Evolutionary conservation across 1,140 invertebrate species (phyloP).

Genomic region (Caenorhabditis inopinata): DNA sequence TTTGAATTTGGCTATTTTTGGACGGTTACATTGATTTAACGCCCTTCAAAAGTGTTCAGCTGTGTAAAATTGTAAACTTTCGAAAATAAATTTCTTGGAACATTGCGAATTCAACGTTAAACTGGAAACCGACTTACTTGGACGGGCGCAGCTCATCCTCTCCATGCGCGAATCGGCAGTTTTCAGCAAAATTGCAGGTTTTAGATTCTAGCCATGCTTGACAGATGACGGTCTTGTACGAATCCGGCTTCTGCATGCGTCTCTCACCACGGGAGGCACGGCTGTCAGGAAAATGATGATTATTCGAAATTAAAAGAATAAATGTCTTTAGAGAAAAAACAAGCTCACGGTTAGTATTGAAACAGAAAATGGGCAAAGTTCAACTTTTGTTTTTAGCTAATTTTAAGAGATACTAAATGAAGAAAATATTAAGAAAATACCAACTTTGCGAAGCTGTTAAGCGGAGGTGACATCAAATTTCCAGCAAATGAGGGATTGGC

Average conservation of each 20-base stretch:
- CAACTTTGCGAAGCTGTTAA: neutral
- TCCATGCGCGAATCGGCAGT: constrained; percentile 60
- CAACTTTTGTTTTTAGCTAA: too few species aligned
- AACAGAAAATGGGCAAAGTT: too few species aligned
- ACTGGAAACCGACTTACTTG: constrained; percentile 54
- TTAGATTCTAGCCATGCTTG: constrained; percentile 59
- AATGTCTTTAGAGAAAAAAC: too few species aligned
- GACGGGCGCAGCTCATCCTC: constrained; percentile 55
- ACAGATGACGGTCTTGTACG: constrained; percentile 63
- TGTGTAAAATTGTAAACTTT: too few species aligned
- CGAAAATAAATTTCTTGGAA: too few species aligned
- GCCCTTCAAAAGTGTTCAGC: too few species aligned
- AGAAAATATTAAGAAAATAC: neutral
- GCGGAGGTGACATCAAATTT: neutral
- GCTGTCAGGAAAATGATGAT: neutral
- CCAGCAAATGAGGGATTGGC: neutral
- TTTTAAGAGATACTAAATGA: neutral
- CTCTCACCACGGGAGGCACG: neutral
- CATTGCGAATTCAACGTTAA: too few species aligned
- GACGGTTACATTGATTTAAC: too few species aligned
- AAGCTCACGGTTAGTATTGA: too few species aligned
- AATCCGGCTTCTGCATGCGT: constrained; percentile 50
- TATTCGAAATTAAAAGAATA: too few species aligned
- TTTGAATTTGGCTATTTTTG: too few species aligned
- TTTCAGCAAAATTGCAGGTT: constrained; percentile 57